A percentile compares a stretch with the other conserved stretches of the same genome.
Conservation (phyloP, 2,888 invertebrate genomes). For the Limnephilus rhombicus region DNA sequence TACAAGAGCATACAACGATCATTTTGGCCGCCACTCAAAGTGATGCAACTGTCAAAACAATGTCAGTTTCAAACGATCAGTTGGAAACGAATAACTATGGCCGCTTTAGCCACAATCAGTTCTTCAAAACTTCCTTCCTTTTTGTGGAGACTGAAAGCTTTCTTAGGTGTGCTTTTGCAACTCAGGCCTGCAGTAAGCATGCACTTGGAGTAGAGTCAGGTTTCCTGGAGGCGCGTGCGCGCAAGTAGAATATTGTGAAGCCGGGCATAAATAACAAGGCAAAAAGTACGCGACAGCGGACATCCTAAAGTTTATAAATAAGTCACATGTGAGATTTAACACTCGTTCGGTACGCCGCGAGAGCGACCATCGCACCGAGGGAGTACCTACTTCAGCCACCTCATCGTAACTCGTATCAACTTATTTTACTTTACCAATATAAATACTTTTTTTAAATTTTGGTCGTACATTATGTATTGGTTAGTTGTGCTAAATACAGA, state of each 20-base stretch:
- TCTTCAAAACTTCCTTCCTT: background rate
- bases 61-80: background rate
- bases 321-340: constrained; percentile 42
- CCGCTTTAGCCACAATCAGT: background rate
- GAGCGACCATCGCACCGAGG: constrained; percentile 24
- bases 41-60: background rate
- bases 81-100: background rate
- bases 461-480: background rate
- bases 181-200: background rate
- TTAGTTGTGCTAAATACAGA: too few species aligned
- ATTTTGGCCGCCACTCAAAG: background rate
- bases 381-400: background rate
- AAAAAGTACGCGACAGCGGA: constrained; percentile 53
- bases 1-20: background rate
- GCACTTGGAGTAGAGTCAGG: constrained; percentile 22
- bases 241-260: constrained; percentile 34
- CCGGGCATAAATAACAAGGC: constrained; percentile 52
- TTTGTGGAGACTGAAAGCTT: background rate
- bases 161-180: background rate
- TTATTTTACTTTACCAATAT: background rate
- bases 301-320: constrained; percentile 56
- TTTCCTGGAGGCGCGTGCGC: constrained; percentile 33
- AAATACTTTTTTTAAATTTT: too few species aligned
- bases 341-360: constrained; percentile 16
- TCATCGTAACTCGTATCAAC: background rate